Evolutionary conservation across 2,888 invertebrate species (phyloP).

Genomic region (Gymnocheta viridis): DNA sequence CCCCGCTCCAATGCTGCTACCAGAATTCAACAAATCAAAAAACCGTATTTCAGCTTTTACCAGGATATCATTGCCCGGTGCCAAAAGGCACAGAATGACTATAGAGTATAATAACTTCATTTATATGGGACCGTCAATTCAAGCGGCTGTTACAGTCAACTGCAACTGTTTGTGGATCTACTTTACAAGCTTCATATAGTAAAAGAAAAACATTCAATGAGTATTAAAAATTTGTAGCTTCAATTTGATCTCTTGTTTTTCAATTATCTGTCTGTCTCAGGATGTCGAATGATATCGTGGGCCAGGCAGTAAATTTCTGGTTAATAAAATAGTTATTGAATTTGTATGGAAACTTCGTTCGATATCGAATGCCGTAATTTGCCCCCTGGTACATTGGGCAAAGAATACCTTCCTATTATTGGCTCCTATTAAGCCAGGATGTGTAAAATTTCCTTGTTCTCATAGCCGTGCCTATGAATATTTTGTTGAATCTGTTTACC

Average conservation of each 20-base stretch:
- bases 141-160: not conserved
- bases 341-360: no score
- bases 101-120: not conserved
- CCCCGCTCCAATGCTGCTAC: conserved; percentile 9
- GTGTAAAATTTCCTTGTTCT: conserved; percentile 73
- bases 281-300: no score
- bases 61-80: not conserved
- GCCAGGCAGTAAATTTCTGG: no score
- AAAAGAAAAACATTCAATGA: not conserved
- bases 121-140: no score
- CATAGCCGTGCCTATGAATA: conserved; percentile 75
- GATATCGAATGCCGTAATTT: no score
- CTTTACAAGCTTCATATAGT: not conserved
- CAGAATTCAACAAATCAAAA: conserved; percentile 14
- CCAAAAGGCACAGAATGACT: not conserved
- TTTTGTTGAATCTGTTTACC: conserved; percentile 75
- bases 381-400: conserved; percentile 75
- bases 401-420: conserved; percentile 72
- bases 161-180: not conserved
- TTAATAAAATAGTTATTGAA: no score
- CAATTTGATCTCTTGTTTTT: no score
- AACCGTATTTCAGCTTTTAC: not conserved
- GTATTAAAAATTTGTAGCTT: no score
- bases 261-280: no score
- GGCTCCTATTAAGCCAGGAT: conserved; percentile 73